phyloP scores from a whole-genome alignment of 2,888 invertebrate genomes.

The Trisateles emortualis region DNA sequence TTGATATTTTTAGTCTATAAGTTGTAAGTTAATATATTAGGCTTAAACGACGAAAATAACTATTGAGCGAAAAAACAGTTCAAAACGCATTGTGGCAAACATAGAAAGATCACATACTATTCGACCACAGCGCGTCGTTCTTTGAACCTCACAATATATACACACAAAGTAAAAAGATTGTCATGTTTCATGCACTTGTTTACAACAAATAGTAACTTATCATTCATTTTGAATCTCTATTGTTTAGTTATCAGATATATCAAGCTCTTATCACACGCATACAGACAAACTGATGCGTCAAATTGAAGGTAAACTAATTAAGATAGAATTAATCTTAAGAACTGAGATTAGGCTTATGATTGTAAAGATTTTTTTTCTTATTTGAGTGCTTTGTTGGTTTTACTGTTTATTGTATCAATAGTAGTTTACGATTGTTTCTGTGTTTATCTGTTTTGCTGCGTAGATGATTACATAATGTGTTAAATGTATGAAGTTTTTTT shows the following conservation, averaged over 20 bases:
- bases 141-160: too few relatives aligned
- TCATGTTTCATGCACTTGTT: conserved; percentile 31
- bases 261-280: conserved; percentile 51
- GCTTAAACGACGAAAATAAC: too few relatives aligned
- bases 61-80: too few relatives aligned
- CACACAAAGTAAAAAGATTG: conserved; percentile 15
- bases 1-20: too few relatives aligned
- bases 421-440: neutral
- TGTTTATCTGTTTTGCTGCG: too few relatives aligned
- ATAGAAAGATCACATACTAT: too few relatives aligned
- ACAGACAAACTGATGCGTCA: conserved; percentile 41
- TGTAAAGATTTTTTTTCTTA: neutral
- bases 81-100: too few relatives aligned
- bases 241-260: conserved; percentile 49
- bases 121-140: too few relatives aligned
- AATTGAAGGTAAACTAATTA: conserved; percentile 34
- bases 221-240: conserved; percentile 43
- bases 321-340: conserved; percentile 9
- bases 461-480: too few relatives aligned
- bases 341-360: conserved; percentile 2
- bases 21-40: too few relatives aligned
- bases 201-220: conserved; percentile 43
- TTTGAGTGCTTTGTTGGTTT: conserved; percentile 3
- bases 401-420: neutral
- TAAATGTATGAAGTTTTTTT: too few relatives aligned